Percentiles rank a stretch among this genome's conserved stretches.
Evolutionary conservation across 2,797 vertebrate genomes (phyloP).

Genomic region (Hephaestus fuliginosus): DNA sequence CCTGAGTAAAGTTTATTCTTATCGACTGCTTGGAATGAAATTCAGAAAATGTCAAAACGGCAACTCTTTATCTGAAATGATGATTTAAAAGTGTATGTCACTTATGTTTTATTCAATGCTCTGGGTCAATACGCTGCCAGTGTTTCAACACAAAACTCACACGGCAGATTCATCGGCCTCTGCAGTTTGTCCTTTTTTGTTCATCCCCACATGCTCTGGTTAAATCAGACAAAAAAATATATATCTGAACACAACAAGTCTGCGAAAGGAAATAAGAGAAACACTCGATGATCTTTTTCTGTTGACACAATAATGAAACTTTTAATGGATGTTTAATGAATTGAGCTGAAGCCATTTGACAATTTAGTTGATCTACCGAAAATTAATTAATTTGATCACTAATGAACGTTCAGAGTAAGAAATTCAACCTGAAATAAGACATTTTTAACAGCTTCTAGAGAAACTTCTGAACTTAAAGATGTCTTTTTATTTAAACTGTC

Average conservation of each 20-base stretch:
- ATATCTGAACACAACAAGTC: background rate
- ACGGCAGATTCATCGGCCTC: background rate
- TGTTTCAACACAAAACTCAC: background rate
- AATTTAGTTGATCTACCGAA: background rate
- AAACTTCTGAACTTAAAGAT: background rate
- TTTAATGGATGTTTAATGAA: too few species aligned
- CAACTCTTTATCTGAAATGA: slow-evolving; percentile 17
- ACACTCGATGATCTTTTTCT: background rate
- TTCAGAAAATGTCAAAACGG: slow-evolving; percentile 7
- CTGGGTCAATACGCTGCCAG: slow-evolving; percentile 6
- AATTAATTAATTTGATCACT: background rate
- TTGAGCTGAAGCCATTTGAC: background rate
- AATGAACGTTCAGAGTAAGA: background rate
- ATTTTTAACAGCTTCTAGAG: background rate
- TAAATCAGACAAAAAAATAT: background rate
- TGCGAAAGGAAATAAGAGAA: background rate
- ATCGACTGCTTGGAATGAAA: slow-evolving; percentile 18
- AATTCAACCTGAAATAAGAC: background rate
- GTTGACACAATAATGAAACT: background rate
- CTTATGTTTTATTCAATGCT: slow-evolving; percentile 36
- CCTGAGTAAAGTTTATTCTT: background rate
- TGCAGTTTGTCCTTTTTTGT: too few species aligned
- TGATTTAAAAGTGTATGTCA: slow-evolving; percentile 11
- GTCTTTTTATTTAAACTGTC: background rate
- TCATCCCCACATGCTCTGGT: background rate